These are phyloP conservation scores for Oncopeltus fasciatus DNA, from an alignment of 1,140 invertebrate species.

Conservation along the genomic window DNA sequence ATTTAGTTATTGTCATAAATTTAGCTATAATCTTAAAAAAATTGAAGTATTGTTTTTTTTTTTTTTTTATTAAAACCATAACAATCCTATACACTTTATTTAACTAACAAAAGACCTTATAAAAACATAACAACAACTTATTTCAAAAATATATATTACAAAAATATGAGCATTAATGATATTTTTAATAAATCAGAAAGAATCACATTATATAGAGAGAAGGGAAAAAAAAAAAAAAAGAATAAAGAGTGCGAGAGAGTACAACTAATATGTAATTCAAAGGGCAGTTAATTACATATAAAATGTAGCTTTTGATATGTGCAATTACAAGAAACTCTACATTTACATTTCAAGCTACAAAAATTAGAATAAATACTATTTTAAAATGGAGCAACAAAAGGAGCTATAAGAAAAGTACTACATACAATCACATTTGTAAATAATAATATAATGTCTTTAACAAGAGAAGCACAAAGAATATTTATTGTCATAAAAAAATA, in stretches of 20 bases:
- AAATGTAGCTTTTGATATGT: background rate
- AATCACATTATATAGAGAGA: no score
- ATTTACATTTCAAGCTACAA: background rate
- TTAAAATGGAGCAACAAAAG: background rate
- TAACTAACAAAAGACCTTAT: background rate
- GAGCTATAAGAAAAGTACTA: background rate
- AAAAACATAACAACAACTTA: background rate
- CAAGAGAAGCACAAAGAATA: background rate
- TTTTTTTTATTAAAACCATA: background rate
- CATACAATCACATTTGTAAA: no score
- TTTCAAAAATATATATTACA: background rate
- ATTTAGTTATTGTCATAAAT: slow-evolving; percentile 3
- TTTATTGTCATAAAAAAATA: slow-evolving; percentile 7
- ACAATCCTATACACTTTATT: background rate
- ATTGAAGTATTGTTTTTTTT: no score
- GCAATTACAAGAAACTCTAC: background rate
- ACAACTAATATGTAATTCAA: no score
- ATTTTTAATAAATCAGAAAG: background rate
- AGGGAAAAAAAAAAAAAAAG: no score
- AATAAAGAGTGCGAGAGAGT: no score
- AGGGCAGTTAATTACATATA: no score
- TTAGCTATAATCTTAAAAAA: slow-evolving; percentile 1
- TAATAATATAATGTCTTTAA: background rate
- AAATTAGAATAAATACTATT: background rate
- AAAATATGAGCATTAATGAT: background rate